Conservation (phyloP, 2,113 vertebrate species). For the Reinhardtius hippoglossoides region DNA sequence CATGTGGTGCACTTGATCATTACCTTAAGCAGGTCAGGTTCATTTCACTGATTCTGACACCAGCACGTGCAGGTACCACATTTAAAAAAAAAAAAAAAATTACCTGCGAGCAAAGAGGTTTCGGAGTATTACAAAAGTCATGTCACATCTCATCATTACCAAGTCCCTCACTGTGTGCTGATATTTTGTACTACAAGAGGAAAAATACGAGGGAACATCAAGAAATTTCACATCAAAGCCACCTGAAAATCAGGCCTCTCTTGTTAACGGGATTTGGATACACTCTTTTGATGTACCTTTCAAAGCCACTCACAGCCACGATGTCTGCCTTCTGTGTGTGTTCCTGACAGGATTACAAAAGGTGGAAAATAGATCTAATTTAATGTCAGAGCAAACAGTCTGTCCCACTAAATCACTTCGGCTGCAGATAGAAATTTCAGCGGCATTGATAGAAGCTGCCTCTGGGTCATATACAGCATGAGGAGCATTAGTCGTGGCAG, state of each 20-base stretch:
- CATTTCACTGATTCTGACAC: not conserved
- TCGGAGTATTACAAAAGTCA: constrained; percentile 33
- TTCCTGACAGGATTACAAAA: constrained; percentile 48
- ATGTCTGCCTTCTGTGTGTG: constrained; percentile 49
- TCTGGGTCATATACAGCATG: not conserved
- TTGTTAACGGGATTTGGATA: constrained; percentile 74
- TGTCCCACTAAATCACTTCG: constrained; percentile 43
- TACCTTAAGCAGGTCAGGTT: not conserved
- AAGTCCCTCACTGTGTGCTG: constrained; percentile 27
- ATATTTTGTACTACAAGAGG: constrained; percentile 65
- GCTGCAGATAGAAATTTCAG: constrained; percentile 39
- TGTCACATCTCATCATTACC: constrained; percentile 21
- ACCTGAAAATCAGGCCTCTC: constrained; percentile 60
- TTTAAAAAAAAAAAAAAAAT: constrained; percentile 14
- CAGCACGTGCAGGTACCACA: constrained; percentile 11
- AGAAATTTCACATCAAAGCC: constrained; percentile 80
- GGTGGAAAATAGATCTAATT: constrained; percentile 68
- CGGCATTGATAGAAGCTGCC: constrained; percentile 29
- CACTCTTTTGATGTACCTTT: constrained; percentile 81
- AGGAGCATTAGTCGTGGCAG: not conserved
- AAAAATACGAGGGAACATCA: constrained; percentile 61
- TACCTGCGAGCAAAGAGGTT: constrained; percentile 16
- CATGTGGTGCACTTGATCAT: not conserved
- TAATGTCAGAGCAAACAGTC: constrained; percentile 53
- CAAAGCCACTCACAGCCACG: constrained; percentile 70